phyloP scores from a whole-genome alignment of 2,113 vertebrate genomes.

The Climacteris rufus region DNA sequence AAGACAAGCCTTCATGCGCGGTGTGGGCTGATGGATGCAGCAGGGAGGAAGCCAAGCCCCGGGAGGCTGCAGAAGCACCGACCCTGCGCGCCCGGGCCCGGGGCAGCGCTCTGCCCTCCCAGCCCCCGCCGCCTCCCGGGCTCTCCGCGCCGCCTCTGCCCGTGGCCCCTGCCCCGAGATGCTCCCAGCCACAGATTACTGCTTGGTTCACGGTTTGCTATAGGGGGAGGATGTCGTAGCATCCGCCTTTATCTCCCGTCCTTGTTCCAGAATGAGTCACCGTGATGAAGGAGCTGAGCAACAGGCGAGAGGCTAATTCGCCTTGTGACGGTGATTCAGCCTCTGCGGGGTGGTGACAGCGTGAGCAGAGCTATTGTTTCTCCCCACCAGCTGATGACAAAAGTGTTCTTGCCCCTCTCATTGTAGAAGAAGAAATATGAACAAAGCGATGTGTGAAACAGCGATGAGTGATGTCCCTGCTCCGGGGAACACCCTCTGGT shows the following conservation, averaged over 20 bases:
- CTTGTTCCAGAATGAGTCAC: slow-evolving; percentile 18
- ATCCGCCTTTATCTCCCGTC: background rate
- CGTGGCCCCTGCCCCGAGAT: background rate
- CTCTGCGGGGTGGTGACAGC: background rate
- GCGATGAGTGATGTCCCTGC: background rate
- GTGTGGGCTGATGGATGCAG: background rate
- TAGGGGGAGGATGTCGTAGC: background rate
- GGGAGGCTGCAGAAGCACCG: background rate
- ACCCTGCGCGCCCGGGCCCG: accelerated
- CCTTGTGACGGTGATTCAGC: slow-evolving; percentile 53
- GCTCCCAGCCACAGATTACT: background rate
- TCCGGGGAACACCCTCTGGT: background rate
- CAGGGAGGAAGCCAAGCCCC: background rate
- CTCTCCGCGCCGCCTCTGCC: background rate
- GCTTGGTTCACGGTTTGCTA: background rate
- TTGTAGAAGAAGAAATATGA: background rate
- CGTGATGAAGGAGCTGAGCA: background rate
- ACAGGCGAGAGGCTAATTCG: background rate
- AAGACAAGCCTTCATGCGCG: background rate
- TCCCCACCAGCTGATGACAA: background rate
- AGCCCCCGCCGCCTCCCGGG: background rate
- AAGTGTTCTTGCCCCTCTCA: background rate
- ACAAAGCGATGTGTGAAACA: background rate
- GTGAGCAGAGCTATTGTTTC: slow-evolving; percentile 8
- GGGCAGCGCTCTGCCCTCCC: background rate